A percentile compares a stretch with the other conserved stretches of the same genome.
Conservation (phyloP, 2,113 vertebrate species). For the Baryphthengus martii region DNA sequence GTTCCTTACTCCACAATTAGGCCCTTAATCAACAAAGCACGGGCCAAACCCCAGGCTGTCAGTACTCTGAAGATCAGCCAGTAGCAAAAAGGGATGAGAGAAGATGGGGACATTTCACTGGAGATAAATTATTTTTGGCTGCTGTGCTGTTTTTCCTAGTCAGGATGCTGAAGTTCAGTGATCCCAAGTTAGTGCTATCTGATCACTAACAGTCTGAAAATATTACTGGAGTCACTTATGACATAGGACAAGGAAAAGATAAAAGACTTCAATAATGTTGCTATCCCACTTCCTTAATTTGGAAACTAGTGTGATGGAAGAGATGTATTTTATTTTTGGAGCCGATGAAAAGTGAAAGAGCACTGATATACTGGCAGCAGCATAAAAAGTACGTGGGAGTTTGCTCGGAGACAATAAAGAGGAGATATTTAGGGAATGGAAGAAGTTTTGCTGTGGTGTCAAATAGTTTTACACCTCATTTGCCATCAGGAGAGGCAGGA, state of each 20-base stretch:
- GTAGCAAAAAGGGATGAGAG: neutral
- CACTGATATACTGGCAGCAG: neutral
- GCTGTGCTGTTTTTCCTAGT: neutral
- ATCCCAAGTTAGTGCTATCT: neutral
- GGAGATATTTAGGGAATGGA: neutral
- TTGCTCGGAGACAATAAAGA: neutral
- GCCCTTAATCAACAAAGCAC: neutral
- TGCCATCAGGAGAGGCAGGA: neutral
- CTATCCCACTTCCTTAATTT: neutral
- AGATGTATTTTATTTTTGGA: neutral
- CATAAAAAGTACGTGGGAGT: neutral
- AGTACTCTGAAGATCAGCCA: neutral
- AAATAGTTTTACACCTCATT: neutral
- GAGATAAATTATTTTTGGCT: neutral
- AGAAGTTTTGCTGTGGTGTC: neutral
- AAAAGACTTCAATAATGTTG: neutral
- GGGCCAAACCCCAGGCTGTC: neutral
- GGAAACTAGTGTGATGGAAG: neutral
- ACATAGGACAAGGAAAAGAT: neutral
- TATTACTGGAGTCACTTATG: neutral
- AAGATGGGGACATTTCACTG: neutral
- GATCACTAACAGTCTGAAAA: neutral
- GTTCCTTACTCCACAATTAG: neutral
- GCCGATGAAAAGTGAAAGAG: neutral
- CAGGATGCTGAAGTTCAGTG: neutral